Conservation (phyloP, 2,888 invertebrate species). For the Caenorhabditis sp. region DNA sequence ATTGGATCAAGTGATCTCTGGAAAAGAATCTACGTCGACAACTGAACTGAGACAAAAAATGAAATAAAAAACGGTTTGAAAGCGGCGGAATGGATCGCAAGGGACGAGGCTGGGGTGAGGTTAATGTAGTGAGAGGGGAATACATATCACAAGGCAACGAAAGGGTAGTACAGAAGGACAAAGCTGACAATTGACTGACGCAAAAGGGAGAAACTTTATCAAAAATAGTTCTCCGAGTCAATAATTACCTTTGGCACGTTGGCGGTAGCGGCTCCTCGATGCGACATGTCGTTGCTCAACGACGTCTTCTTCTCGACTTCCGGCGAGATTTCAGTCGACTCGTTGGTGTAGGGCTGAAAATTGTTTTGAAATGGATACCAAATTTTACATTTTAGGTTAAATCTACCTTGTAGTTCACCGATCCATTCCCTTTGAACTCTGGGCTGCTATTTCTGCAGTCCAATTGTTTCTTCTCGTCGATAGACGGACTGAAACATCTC, state of each 20-base stretch:
- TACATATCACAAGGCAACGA: slow-evolving; percentile 43
- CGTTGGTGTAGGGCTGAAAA: slow-evolving; percentile 61
- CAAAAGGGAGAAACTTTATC: neutral
- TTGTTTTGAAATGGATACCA: no score
- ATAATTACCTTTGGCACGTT: slow-evolving; percentile 59
- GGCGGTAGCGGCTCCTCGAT: slow-evolving; percentile 45
- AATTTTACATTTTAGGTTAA: no score
- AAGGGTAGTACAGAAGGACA: slow-evolving; percentile 41
- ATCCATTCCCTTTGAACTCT: slow-evolving; percentile 59
- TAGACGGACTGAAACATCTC: slow-evolving; percentile 52
- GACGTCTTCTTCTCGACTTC: slow-evolving; percentile 61
- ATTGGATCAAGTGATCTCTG: slow-evolving; percentile 73
- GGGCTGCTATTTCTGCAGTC: slow-evolving; percentile 62
- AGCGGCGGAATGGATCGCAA: slow-evolving; percentile 28
- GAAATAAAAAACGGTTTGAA: slow-evolving; percentile 20
- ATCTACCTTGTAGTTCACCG: slow-evolving; percentile 61
- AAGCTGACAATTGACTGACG: slow-evolving; percentile 38
- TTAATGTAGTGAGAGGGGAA: slow-evolving; percentile 6
- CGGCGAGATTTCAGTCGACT: slow-evolving; percentile 56
- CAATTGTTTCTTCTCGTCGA: slow-evolving; percentile 64
- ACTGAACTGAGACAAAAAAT: slow-evolving; percentile 23
- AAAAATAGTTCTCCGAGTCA: slow-evolving; percentile 57
- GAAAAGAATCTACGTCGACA: slow-evolving; percentile 44
- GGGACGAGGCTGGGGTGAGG: neutral
- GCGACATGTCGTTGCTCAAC: slow-evolving; percentile 48